Conservation (phyloP, 2,888 invertebrate genomes). For the Pedicia rivosa region DNA sequence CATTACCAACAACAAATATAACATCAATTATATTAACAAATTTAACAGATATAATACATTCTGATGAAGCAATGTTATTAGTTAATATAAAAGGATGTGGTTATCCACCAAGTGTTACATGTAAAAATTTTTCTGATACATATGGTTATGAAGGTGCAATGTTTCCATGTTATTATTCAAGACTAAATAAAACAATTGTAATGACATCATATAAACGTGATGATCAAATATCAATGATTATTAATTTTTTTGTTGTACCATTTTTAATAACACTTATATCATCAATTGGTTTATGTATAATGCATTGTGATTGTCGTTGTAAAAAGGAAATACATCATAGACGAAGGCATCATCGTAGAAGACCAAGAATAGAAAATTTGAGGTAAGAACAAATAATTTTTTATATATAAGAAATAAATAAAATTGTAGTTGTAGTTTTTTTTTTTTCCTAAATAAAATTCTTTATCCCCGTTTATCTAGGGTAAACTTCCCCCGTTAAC, state of each 20-base stretch:
- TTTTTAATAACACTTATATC: conserved; percentile 71
- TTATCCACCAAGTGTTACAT: conserved; percentile 76
- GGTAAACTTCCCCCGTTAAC: no score
- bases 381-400: no score
- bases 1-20: conserved; percentile 20
- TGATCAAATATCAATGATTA: conserved; percentile 65
- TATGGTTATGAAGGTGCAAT: conserved; percentile 57
- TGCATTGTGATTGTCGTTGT: conserved; percentile 74
- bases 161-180: conserved; percentile 78
- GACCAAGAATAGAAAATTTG: conserved; percentile 39
- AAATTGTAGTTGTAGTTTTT: no score
- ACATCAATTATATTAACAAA: conserved; percentile 6
- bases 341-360: conserved; percentile 42
- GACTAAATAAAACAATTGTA: conserved; percentile 67
- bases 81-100: conserved; percentile 86
- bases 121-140: conserved; percentile 55
- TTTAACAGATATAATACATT: conserved; percentile 25
- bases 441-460: no score
- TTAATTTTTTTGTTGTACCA: conserved; percentile 70
- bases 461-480: no score
- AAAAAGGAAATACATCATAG: conserved; percentile 47
- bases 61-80: conserved; percentile 41
- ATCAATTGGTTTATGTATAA: conserved; percentile 67
- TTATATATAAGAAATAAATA: no score
- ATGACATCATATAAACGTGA: conserved; percentile 70